These are phyloP conservation scores for Penelope pileata DNA, from an alignment of 2,113 vertebrate species.

Conservation along the genomic window DNA sequence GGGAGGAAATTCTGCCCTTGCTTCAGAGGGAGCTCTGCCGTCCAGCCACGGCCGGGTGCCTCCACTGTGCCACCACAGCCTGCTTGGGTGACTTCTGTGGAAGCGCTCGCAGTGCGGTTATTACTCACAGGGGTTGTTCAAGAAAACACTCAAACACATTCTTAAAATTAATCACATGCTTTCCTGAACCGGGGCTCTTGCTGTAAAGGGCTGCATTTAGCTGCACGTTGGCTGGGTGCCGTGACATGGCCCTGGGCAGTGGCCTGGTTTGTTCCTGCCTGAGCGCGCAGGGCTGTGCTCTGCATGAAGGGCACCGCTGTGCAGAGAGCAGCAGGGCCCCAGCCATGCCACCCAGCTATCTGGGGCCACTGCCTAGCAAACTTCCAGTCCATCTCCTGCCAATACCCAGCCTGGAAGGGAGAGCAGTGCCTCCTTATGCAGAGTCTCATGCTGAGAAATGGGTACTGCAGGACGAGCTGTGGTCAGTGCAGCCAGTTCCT, in stretches of 20 bases:
- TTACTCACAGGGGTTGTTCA: not conserved
- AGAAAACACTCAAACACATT: not conserved
- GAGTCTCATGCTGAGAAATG: accelerated
- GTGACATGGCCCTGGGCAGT: accelerated
- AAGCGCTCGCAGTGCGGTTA: not conserved
- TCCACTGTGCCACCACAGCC: not conserved
- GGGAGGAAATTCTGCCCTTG: not conserved
- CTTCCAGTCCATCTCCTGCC: not conserved
- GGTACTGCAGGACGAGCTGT: not conserved
- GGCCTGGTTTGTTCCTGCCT: not conserved
- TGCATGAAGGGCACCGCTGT: accelerated
- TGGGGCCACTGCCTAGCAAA: not conserved
- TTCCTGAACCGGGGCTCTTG: not conserved
- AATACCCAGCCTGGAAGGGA: not conserved
- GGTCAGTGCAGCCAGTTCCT: not conserved
- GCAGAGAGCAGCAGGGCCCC: not conserved
- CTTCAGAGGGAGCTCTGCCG: not conserved
- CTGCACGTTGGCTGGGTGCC: not conserved
- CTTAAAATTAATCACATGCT: not conserved
- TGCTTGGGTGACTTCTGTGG: not conserved
- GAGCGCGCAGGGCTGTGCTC: no score
- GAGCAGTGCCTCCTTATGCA: accelerated
- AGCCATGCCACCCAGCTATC: accelerated
- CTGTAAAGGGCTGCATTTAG: not conserved
- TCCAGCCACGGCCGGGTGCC: accelerated